Evolutionary conservation across 2,113 vertebrate species (phyloP).

Genomic region (Burhinus bistriatus): DNA sequence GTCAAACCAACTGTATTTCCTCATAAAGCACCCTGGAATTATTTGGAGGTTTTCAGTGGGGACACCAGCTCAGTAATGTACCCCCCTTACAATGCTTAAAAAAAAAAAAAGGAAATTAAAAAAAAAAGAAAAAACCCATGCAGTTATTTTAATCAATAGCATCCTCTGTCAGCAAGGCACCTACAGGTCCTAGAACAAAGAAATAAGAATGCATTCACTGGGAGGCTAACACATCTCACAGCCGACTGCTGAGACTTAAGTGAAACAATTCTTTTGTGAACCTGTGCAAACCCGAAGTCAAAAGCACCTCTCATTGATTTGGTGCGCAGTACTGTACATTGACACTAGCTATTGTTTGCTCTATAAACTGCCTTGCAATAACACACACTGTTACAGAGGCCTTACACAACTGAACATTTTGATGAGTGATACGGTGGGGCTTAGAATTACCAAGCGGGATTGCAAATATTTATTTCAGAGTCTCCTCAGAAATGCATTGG

Average conservation of each 20-base stretch:
- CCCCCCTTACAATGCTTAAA: background rate
- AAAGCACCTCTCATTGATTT: background rate
- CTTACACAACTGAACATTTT: background rate
- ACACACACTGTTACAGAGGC: background rate
- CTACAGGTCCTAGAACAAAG: background rate
- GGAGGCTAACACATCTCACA: background rate
- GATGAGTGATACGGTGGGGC: background rate
- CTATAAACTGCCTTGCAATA: background rate
- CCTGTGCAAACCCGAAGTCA: background rate
- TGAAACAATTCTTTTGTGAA: background rate
- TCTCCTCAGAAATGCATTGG: background rate
- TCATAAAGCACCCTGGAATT: background rate
- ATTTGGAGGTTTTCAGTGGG: background rate
- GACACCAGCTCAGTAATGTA: background rate
- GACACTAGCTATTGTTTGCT: background rate
- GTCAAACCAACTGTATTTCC: background rate
- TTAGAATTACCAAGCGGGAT: background rate
- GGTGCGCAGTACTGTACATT: background rate
- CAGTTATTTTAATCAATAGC: background rate
- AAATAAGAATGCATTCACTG: background rate
- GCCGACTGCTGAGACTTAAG: background rate
- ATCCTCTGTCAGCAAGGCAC: background rate
- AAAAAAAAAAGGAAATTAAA: background rate
- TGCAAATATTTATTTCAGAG: constrained; percentile 1
- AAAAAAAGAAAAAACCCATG: rapidly evolving